phyloP scores from a whole-genome alignment of 2,888 invertebrate genomes.

The Leptinotarsa tumamoca region DNA sequence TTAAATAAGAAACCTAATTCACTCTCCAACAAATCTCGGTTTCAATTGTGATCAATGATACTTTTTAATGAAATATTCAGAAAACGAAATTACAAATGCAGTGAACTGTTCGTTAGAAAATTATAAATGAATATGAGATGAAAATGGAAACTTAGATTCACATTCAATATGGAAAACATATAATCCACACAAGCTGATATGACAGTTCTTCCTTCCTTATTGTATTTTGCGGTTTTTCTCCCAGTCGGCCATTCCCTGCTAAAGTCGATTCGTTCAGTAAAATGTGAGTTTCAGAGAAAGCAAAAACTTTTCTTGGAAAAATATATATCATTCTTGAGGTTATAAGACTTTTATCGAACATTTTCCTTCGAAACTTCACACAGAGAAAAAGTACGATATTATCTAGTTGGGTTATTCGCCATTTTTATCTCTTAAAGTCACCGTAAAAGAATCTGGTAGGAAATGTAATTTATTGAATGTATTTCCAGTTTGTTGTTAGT shows the following conservation, averaged over 20 bases:
- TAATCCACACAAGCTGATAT: neutral
- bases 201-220: neutral
- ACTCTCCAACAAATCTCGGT: no score
- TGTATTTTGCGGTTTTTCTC: neutral
- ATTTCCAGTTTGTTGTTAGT: conserved; percentile 1
- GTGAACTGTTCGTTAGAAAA: no score
- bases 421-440: conserved; percentile 11
- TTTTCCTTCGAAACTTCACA: conserved; percentile 5
- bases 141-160: no score
- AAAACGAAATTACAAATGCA: no score
- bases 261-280: neutral
- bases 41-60: no score
- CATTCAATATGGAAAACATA: neutral
- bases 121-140: no score
- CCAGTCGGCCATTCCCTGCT: neutral
- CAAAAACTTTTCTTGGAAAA: conserved; percentile 13
- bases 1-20: no score
- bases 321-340: conserved; percentile 14
- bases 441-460: neutral
- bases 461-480: neutral
- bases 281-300: conserved; percentile 3
- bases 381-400: conserved; percentile 9
- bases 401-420: conserved; percentile 7
- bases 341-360: conserved; percentile 14
- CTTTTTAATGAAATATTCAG: no score